Evolutionary conservation across 2,888 invertebrate species (phyloP), one percentile per base, ranked within the genome.

Genomic region (Drepanosiphum platanoidis): DNA sequence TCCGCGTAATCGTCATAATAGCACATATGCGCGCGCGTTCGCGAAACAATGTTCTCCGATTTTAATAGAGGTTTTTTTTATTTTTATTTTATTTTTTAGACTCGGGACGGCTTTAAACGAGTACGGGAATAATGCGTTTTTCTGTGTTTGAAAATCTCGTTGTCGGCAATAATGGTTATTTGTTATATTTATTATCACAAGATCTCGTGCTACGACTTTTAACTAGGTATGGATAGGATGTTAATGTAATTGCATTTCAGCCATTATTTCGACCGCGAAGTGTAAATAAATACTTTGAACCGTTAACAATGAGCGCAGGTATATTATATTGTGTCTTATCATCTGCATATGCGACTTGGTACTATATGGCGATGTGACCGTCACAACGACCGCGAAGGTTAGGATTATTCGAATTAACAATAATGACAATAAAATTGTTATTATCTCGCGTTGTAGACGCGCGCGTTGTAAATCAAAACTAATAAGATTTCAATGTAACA

Each of bases 271-370:
- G 27, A 30, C 30, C 30, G n/a, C n/a, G 30, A 64, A 11, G 30
- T 64, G 64, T 64, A 64, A 64, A 64, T 30, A 64, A 64, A 27
- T 64, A 64, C 64, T 13, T 27, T 30, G 27, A 61, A 64, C 30
- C 64, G 64, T 61, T 61, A 61, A 61, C 64, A 27, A 27, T 64
- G 64, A 64, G 64, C 22, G 30, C 27, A 64, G n/a, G n/a, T n/a
- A n/a, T n/a, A n/a, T n/a, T n/a, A n/a, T n/a, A n/a, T 30, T 64
- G 64, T 13, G 64, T 64, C 64, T 64, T 64, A 64, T 64, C 64
- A 64, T 64, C 64, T 64, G n/a, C 9, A 9, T 22, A 27, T 42
- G 46, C 30, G 30, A 27, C 13, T n/a, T n/a, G n/a, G 27, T 64
- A 13, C 64, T 64, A 11, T 30, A 27, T 22, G 18, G 52, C 13